Percentiles rank a stretch among this genome's conserved stretches.
Conservation (phyloP, 2,113 vertebrate species). For the Cisticola juncidis region DNA sequence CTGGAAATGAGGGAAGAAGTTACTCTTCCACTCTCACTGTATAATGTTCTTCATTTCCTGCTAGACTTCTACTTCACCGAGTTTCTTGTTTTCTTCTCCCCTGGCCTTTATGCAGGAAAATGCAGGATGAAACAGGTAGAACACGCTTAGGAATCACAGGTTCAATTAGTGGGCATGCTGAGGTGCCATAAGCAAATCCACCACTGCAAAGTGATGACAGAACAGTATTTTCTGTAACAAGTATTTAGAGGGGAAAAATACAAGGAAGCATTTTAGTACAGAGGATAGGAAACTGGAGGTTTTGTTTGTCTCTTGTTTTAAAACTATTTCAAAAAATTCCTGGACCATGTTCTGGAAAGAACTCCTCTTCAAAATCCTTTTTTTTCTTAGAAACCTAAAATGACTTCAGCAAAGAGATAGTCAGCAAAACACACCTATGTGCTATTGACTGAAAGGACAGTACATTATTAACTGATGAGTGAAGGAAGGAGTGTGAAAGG, state of each 20-base stretch:
- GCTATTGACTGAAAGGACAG: neutral
- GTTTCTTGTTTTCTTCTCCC: neutral
- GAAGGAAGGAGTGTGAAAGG: neutral
- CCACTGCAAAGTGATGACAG: accelerated
- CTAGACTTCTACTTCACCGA: neutral
- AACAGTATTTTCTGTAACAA: neutral
- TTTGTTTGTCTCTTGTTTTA: neutral
- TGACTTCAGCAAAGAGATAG: neutral
- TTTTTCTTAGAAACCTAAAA: neutral
- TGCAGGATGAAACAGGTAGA: neutral
- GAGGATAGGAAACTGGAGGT: neutral
- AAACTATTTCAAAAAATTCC: neutral
- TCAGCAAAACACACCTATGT: neutral
- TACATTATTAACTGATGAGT: neutral
- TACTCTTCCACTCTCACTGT: neutral
- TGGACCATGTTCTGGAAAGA: neutral
- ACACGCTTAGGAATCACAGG: neutral
- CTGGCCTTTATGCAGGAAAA: neutral
- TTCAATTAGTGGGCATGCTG: neutral
- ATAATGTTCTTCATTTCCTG: neutral
- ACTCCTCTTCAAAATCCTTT: neutral
- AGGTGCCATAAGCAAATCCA: neutral
- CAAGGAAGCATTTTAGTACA: neutral
- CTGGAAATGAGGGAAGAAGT: neutral
- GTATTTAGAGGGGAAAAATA: accelerated